Evolutionary conservation across 2,797 vertebrate genomes (phyloP).

Genomic region (Nyctibius grandis): DNA sequence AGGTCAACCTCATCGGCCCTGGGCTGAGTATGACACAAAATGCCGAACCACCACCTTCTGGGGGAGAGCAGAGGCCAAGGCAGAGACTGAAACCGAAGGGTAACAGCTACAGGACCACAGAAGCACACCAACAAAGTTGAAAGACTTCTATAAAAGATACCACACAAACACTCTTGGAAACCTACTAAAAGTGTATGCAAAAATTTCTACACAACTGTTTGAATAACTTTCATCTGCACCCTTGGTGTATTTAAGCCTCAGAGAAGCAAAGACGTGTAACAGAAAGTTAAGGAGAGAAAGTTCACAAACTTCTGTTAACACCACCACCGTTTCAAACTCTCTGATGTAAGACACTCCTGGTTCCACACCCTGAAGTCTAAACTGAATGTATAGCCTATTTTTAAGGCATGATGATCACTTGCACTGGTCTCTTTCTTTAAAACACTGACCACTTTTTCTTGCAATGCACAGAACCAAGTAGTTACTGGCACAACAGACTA

Average conservation of each 20-base stretch:
- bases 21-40: rapidly evolving
- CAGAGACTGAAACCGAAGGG: background rate
- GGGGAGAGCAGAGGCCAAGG: background rate
- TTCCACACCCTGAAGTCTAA: background rate
- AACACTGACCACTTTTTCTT: background rate
- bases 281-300: background rate
- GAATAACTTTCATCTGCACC: background rate
- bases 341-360: background rate
- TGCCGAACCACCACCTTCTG: background rate
- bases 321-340: background rate
- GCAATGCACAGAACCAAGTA: background rate
- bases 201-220: background rate
- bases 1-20: background rate
- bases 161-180: background rate
- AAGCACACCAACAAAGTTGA: background rate
- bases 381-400: background rate
- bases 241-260: background rate
- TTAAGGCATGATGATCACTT: background rate
- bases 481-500: background rate
- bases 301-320: background rate
- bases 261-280: background rate
- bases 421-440: background rate
- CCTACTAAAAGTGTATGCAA: background rate
- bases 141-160: background rate
- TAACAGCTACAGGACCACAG: background rate